Percentiles rank a stretch among this genome's conserved stretches.
phyloP scores from a whole-genome alignment of 2,888 invertebrate genomes.

The Amblyjoppa fuscipennis region DNA sequence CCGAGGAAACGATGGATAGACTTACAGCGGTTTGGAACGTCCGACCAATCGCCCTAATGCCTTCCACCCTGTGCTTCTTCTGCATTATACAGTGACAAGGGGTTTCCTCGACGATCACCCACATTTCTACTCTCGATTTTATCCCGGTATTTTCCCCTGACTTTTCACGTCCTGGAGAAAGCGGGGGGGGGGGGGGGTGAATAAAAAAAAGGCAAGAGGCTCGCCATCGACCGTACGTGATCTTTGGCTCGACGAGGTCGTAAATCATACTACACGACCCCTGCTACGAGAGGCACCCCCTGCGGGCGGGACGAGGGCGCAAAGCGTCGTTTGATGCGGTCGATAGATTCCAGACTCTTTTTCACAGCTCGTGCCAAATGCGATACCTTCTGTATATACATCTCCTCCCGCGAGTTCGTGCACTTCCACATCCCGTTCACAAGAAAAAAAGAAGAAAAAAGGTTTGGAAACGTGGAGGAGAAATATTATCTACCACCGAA shows the following conservation, averaged over 20 bases:
- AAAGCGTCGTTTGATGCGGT: conserved; percentile 70
- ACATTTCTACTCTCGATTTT: conserved; percentile 23
- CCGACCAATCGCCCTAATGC: conserved; percentile 79
- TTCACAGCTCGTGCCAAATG: conserved; percentile 65
- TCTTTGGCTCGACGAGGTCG: conserved; percentile 70
- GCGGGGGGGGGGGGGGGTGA: conserved; percentile 47
- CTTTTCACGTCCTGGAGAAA: conserved; percentile 60
- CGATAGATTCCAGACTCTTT: conserved; percentile 67
- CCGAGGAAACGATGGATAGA: conserved; percentile 29
- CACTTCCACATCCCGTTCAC: conserved; percentile 26
- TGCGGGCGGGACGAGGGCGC: conserved; percentile 52
- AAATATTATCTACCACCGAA: conserved; percentile 28
- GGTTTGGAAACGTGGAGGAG: background rate
- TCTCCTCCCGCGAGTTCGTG: background rate
- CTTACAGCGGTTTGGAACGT: conserved; percentile 60
- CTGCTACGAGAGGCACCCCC: conserved; percentile 24
- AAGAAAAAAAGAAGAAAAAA: background rate
- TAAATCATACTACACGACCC: conserved; percentile 68
- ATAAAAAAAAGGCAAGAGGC: conserved; percentile 68
- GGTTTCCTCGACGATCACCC: conserved; percentile 64
- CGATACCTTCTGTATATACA: conserved; percentile 27
- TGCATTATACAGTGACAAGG: conserved; percentile 76
- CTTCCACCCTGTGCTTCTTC: conserved; percentile 48
- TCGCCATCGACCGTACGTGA: conserved; percentile 71
- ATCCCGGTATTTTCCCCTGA: conserved; percentile 16